A percentile compares a stretch with the other conserved stretches of the same genome.
phyloP scores from a whole-genome alignment of 35 echinoderm and acorn worm species.

The Ophiothrix spiculata region DNA sequence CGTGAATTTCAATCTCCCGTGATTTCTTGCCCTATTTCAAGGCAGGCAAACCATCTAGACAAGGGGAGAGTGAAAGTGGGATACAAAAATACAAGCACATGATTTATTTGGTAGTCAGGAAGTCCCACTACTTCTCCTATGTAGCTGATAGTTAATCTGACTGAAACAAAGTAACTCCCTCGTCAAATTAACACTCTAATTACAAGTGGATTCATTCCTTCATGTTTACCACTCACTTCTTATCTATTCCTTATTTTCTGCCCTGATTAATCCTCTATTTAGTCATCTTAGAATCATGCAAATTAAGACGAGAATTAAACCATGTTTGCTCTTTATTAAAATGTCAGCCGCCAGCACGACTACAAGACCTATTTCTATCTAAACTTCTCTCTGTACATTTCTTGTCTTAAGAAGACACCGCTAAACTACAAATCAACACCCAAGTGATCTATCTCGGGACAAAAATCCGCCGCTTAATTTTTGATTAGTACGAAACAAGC shows the following conservation, averaged over 20 bases:
- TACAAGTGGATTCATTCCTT: neutral
- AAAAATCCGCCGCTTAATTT: neutral
- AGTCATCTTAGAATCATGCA: neutral
- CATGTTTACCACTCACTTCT: neutral
- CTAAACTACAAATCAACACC: conserved; percentile 4
- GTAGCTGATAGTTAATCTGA: neutral
- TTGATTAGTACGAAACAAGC: neutral
- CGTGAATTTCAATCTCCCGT: too few relatives aligned
- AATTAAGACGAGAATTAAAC: conserved; percentile 3
- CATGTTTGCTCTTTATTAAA: conserved; percentile 3
- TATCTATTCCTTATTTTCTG: neutral
- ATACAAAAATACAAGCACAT: neutral
- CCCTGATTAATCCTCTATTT: neutral
- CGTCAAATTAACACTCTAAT: too few relatives aligned
- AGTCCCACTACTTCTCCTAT: neutral
- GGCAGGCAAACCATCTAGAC: too few relatives aligned
- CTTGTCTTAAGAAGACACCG: neutral
- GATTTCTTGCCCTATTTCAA: too few relatives aligned
- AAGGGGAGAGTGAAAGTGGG: too few relatives aligned
- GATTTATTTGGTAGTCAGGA: neutral
- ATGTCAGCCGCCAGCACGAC: conserved; percentile 6
- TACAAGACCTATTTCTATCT: neutral
- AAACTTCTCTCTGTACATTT: neutral
- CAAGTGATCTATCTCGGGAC: neutral
- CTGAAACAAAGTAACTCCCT: neutral